Base-by-base conservation (phyloP, 2,113 vertebrate species). In the Aix galericulata region DNA sequence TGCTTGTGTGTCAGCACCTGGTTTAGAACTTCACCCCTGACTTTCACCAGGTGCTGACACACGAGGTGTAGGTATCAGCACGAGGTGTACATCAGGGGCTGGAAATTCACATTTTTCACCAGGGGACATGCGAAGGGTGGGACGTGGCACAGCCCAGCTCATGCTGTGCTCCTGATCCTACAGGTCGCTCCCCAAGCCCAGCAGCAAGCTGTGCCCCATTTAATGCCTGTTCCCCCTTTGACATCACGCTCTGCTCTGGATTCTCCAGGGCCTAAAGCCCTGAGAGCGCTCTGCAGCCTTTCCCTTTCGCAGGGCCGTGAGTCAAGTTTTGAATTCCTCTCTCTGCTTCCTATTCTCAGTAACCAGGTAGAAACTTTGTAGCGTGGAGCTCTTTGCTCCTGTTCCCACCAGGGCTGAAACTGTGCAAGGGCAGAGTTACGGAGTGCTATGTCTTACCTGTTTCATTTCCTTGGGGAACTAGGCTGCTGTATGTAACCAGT, bases 401-500 rank as follows among this genome's bases (percentile, higher is more conserved):
- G 31, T 76, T 69, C 48, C n/a, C 6, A 4, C 32, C 5, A 6
- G 63, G 48, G 9, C 62, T 68, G 56, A n/a, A 29, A 7, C 1
- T 8, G 36, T 50, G 11, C 27, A 11, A 2, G 11, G 21, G 8
- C 17, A 23, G 25, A 20, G 2, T 15, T 32, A 17, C 5, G 5
- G 22, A 6, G 55, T 1, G 4, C 38, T 22, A 1, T 3, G 22
- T 16, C 68, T 46, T 27, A n/a, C 2, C 26, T 22, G 15, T 59
- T 58, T 31, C 3, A 7, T 34, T 66, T 67, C 34, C 9, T 26
- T 23, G 59, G 73, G n/a, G 34, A 72, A 25, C 32, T 2, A n/a
- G 32, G 52, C 27, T 67, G n/a, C 13, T 17, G n/a, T 0, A 1
- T 21, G 13, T 67, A 21, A 10, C 36, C 32, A 9, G 4, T 46